Evolutionary conservation across 1,140 invertebrate genomes (phyloP).

Genomic region (Apis dorsata): DNA sequence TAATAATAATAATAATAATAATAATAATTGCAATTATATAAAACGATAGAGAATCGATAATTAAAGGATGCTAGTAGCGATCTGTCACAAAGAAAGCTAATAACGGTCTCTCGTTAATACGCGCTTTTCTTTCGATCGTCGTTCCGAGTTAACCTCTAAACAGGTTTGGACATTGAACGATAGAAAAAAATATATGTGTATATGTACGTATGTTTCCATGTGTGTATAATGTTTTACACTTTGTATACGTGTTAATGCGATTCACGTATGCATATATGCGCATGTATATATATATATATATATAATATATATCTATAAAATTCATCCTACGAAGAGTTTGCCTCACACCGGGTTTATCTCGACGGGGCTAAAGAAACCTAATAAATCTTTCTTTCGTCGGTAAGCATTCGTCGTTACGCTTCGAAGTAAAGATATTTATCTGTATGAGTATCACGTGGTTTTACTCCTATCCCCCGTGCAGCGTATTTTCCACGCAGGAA

Average conservation of each 20-base stretch:
- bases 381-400: neutral
- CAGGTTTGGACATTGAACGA: constrained; percentile 29
- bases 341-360: constrained; percentile 13
- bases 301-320: constrained; percentile 43
- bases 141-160: constrained; percentile 11
- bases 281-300: neutral
- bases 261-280: neutral
- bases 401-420: neutral
- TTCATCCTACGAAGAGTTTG: constrained; percentile 49
- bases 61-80: constrained; percentile 21
- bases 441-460: neutral
- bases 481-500: neutral
- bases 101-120: neutral
- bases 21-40: constrained; percentile 3
- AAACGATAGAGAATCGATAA: constrained; percentile 25
- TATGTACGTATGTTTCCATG: neutral
- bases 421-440: neutral
- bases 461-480: neutral
- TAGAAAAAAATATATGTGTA: constrained; percentile 32
- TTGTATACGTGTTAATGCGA: constrained; percentile 16
- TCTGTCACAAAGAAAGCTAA: neutral
- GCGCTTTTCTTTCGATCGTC: neutral
- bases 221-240: neutral
- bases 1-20: neutral
- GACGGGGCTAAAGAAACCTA: neutral